phyloP scores from a whole-genome alignment of 2,888 invertebrate species.

The Tachina fera region DNA sequence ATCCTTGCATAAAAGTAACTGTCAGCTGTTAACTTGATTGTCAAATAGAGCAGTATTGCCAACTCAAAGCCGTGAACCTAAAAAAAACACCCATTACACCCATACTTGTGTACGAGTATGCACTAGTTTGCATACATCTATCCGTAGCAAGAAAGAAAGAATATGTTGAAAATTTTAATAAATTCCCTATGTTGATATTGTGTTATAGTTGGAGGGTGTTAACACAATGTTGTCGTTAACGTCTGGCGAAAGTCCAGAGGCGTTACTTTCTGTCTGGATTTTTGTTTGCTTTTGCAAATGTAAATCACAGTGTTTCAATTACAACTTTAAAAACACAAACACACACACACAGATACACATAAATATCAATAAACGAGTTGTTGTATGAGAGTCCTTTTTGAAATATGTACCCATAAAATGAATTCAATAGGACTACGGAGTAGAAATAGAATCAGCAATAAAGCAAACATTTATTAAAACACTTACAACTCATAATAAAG shows the following conservation, averaged over 20 bases:
- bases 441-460: background rate
- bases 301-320: slow-evolving; percentile 68
- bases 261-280: slow-evolving; percentile 69
- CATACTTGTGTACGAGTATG: too few species aligned
- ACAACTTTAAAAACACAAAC: too few species aligned
- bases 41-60: too few species aligned
- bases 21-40: too few species aligned
- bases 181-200: slow-evolving; percentile 20
- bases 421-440: background rate
- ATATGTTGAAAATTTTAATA: slow-evolving; percentile 47
- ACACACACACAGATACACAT: background rate
- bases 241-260: slow-evolving; percentile 64
- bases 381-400: slow-evolving; percentile 3
- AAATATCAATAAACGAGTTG: background rate
- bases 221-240: slow-evolving; percentile 64
- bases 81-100: too few species aligned
- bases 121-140: background rate
- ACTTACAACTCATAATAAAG: too few species aligned
- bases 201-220: slow-evolving; percentile 56
- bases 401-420: background rate
- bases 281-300: slow-evolving; percentile 67
- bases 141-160: background rate
- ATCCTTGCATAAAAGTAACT: too few species aligned
- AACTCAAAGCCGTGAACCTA: too few species aligned
- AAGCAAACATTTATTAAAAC: background rate